Conservation (phyloP, 2,888 invertebrate genomes). For the Trachelus iudaicus region DNA sequence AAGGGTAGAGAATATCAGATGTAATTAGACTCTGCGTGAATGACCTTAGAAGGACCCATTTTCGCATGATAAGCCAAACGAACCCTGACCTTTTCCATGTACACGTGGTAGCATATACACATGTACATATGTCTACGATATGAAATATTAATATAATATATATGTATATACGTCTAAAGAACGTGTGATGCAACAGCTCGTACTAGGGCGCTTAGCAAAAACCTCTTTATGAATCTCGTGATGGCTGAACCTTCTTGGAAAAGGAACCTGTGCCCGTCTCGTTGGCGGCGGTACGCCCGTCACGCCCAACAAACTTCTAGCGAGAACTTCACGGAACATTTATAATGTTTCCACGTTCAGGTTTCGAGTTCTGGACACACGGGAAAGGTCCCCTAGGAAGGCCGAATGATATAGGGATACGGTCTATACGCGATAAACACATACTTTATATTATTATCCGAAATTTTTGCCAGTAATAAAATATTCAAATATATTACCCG, state of each 20-base stretch:
- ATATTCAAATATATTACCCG: neutral
- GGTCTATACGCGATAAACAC: neutral
- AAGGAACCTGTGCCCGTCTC: conserved; percentile 44
- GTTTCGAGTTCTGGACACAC: conserved; percentile 8
- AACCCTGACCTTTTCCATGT: neutral
- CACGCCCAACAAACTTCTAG: conserved; percentile 59
- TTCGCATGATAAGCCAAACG: neutral
- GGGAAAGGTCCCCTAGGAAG: conserved; percentile 9
- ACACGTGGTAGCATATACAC: neutral
- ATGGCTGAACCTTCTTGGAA: conserved; percentile 55
- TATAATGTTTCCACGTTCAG: conserved; percentile 63
- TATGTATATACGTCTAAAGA: neutral
- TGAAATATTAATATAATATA: neutral
- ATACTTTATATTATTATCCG: neutral
- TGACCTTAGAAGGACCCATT: neutral
- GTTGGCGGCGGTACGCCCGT: conserved; percentile 44
- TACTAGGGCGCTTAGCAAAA: conserved; percentile 42
- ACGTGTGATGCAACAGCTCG: conserved; percentile 4
- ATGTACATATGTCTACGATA: neutral
- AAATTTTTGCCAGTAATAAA: neutral
- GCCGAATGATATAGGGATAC: neutral
- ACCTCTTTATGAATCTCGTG: conserved; percentile 38
- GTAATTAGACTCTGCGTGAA: neutral
- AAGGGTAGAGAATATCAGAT: neutral
- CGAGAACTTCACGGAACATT: conserved; percentile 60